phyloP scores from a whole-genome alignment of 2,888 invertebrate species.

The Caradrina clavipalpis region DNA sequence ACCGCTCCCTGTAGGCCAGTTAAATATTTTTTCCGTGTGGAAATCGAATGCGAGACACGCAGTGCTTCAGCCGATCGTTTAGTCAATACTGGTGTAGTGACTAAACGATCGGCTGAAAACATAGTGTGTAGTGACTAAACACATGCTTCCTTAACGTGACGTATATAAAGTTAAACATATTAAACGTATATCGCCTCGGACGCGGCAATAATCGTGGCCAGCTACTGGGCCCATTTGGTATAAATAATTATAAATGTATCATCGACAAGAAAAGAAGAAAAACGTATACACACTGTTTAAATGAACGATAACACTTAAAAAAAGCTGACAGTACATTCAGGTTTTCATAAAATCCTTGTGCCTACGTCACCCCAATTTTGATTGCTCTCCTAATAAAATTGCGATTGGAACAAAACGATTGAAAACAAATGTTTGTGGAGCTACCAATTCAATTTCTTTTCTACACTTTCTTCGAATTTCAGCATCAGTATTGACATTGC shows the following conservation, averaged over 20 bases:
- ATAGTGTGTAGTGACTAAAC: too few relatives aligned
- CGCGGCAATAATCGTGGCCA: too few relatives aligned
- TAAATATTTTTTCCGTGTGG: too few relatives aligned
- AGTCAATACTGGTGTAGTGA: too few relatives aligned
- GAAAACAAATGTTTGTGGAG: constrained; percentile 42
- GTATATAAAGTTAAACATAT: background rate
- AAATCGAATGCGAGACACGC: too few relatives aligned
- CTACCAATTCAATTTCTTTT: constrained; percentile 29
- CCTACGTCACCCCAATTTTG: background rate
- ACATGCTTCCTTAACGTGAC: background rate
- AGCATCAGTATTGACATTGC: constrained; percentile 19
- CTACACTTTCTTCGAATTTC: constrained; percentile 8
- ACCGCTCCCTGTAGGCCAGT: too few relatives aligned
- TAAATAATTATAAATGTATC: too few relatives aligned
- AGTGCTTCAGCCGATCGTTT: too few relatives aligned
- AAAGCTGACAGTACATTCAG: background rate
- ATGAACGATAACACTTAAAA: background rate
- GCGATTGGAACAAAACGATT: constrained; percentile 27
- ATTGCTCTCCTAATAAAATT: constrained; percentile 23
- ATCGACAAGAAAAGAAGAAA: too few relatives aligned
- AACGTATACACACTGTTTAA: background rate
- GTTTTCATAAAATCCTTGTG: background rate
- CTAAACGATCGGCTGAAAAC: too few relatives aligned
- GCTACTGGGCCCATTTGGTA: too few relatives aligned
- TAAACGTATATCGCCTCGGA: too few relatives aligned